Base-by-base conservation (phyloP, 2,888 invertebrate species). In the Hofmannophila pseudospretella region DNA sequence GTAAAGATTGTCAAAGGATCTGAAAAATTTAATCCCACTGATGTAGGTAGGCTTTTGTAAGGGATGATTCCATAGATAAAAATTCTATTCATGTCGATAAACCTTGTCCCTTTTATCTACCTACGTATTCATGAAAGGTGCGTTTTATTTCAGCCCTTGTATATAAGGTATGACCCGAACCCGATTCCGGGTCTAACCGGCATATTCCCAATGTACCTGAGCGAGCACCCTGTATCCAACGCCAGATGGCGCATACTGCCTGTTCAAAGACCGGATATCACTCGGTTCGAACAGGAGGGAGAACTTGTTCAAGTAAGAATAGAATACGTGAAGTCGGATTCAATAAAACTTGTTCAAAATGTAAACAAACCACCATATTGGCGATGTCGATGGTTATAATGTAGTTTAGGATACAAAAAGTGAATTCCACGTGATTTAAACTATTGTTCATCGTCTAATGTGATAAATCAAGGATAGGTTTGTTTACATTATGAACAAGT, bases 221-320 rank as follows among this genome's bases (percentile, higher is more conserved):
- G 85, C 53, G 64, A 78, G 54, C 64, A 84, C 56, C 67, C 67
- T 38, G 82, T 85, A 12, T 74, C 79, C 11, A 85, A 81, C 55
- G 73, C 80, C 2, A 72, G 86, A 38, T 86, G 84, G 84, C 70
- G 82, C 36, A 60, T 82, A 13, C 53, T 86, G 38, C 84, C 86
- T 0, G 44, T 60, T n/a, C 77, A 74, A 42, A 50, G 45, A 1
- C 61, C 75, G 1, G 42, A 74, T 25, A 65, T 77, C 12, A 82
- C 86, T 7, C 67, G 86, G 36, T 85, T 85, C 41, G 86, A 86
- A 46, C 72, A 68, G 42, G 82, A 85, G 51, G 86, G 75, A 16
- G 52, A 54, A 2, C 55, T 54, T 22, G 52, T 82, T 27, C 49
- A 32, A 28, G 85, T 85, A 47, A 67, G 60, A 39, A n/a, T n/a